Evolutionary conservation across 2,797 vertebrate species (phyloP).

Genomic region (Phataginus tetradactyla): DNA sequence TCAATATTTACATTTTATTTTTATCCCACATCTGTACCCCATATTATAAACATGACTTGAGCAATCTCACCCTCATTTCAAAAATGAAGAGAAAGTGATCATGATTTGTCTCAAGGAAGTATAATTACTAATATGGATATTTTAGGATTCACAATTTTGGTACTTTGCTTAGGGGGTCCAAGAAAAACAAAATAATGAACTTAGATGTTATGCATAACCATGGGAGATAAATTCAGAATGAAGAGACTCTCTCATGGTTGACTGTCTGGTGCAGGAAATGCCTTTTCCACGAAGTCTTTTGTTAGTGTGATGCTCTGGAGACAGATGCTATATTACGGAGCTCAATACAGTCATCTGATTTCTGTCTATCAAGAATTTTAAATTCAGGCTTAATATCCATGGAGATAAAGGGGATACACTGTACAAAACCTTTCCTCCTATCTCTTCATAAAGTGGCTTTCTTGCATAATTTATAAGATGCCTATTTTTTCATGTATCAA

Average conservation of each 20-base stretch:
- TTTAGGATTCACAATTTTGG: conserved; percentile 29
- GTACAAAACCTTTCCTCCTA: not conserved
- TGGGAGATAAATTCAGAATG: not conserved
- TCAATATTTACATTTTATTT: not conserved
- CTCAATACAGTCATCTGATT: not conserved
- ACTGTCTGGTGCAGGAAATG: not conserved
- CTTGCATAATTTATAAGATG: not conserved
- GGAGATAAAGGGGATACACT: not conserved
- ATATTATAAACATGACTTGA: not conserved
- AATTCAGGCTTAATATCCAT: not conserved
- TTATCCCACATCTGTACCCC: not conserved
- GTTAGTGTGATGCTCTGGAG: not conserved
- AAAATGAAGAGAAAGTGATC: conserved; percentile 11
- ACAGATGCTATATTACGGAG: not conserved
- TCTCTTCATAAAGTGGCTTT: not conserved
- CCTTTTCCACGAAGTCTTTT: not conserved
- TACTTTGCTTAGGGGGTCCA: conserved; percentile 1
- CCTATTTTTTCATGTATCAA: not conserved
- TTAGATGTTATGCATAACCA: not conserved
- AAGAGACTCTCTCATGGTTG: not conserved
- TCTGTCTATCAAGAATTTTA: not conserved
- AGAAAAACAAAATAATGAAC: conserved; percentile 57
- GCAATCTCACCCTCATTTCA: not conserved
- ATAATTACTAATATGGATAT: not conserved
- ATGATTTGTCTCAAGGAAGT: conserved; percentile 23